Conservation (phyloP, 2,797 vertebrate species). For the Tiaroga cobitis region DNA sequence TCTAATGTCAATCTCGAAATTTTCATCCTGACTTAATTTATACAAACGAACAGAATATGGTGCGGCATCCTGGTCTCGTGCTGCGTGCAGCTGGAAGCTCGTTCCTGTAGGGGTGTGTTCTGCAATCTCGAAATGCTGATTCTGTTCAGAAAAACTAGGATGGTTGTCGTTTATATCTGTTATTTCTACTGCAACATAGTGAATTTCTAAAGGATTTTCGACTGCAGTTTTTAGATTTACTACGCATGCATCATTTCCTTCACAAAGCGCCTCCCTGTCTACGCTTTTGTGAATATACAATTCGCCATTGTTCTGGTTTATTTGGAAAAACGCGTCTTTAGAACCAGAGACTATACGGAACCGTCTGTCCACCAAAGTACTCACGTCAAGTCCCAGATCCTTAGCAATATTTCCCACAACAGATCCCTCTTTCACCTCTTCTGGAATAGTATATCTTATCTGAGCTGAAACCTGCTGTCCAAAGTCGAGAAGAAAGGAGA, state of each 20-base stretch:
- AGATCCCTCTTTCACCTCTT: conserved; percentile 70
- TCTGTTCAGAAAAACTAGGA: conserved; percentile 59
- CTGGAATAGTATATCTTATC: conserved; percentile 69
- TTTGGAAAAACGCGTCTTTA: conserved; percentile 65
- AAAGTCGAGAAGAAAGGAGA: conserved; percentile 44
- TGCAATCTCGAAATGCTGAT: conserved; percentile 63
- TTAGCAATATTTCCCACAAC: conserved; percentile 71
- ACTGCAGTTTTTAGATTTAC: conserved; percentile 71
- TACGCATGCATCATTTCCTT: conserved; percentile 58
- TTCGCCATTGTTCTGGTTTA: conserved; percentile 69
- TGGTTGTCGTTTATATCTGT: conserved; percentile 64
- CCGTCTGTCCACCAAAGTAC: conserved; percentile 63
- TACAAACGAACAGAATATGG: conserved; percentile 67
- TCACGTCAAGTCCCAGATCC: conserved; percentile 69
- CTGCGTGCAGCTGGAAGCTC: conserved; percentile 70
- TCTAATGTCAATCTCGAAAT: conserved; percentile 58
- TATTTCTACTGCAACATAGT: conserved; percentile 70
- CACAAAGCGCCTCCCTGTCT: conserved; percentile 75
- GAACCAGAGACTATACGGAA: conserved; percentile 67
- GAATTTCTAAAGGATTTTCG: conserved; percentile 72
- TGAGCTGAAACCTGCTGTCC: conserved; percentile 48
- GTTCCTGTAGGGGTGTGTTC: conserved; percentile 67
- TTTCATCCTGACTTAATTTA: conserved; percentile 56
- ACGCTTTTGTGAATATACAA: conserved; percentile 69
- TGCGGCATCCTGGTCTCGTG: conserved; percentile 71